These are phyloP conservation scores for Ceyx margarethae DNA, from an alignment of 2,113 vertebrate species.

Conservation along the genomic window DNA sequence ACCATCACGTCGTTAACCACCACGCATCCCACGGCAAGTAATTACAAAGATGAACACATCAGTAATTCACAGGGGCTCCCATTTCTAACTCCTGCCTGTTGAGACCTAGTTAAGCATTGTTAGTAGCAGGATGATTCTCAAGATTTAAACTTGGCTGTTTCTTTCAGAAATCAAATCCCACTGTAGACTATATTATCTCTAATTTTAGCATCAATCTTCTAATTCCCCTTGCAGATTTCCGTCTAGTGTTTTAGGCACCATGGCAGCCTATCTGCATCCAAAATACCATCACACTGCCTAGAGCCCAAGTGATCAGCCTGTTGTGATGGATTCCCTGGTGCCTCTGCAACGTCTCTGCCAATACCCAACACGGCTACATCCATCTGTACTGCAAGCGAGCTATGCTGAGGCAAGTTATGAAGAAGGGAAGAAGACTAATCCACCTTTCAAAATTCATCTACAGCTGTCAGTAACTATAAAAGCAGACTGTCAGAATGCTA, in stretches of 20 bases:
- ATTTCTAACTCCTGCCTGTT: not conserved
- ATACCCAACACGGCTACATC: not conserved
- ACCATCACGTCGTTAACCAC: not conserved
- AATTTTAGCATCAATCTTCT: not conserved
- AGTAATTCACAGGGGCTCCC: not conserved
- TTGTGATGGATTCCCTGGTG: not conserved
- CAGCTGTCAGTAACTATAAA: not conserved
- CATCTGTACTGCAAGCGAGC: not conserved
- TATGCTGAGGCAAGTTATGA: not conserved
- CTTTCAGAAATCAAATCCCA: not conserved
- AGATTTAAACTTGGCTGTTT: not conserved
- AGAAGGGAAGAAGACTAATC: not conserved
- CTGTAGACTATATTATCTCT: accelerated
- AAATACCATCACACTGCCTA: accelerated
- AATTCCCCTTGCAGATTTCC: not conserved
- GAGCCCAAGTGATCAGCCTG: not conserved
- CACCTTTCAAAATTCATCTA: not conserved
- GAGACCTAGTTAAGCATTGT: not conserved
- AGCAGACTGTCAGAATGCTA: not conserved
- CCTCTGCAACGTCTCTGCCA: not conserved
- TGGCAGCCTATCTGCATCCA: not conserved
- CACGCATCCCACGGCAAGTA: accelerated
- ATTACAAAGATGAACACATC: not conserved
- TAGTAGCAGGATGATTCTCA: not conserved
- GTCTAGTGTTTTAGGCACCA: not conserved